A percentile compares a stretch with the other conserved stretches of the same genome.
Evolutionary conservation across 2,113 vertebrate genomes (phyloP).

Genomic region (Promerops cafer): DNA sequence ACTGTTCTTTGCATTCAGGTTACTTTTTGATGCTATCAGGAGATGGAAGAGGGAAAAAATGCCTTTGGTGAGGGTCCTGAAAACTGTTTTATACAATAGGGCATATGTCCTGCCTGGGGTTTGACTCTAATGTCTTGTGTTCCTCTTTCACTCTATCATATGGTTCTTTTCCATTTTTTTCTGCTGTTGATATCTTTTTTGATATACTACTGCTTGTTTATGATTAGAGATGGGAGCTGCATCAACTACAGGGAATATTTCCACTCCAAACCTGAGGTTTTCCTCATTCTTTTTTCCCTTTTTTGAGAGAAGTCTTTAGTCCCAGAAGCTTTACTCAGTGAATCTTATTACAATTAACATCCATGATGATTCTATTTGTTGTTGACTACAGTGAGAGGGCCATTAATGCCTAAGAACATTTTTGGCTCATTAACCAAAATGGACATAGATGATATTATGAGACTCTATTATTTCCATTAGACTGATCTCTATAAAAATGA

Average conservation of each 20-base stretch:
- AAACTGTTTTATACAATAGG: not conserved
- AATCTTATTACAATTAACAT: not conserved
- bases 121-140: not conserved
- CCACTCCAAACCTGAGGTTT: not conserved
- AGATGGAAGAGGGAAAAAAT: not conserved
- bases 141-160: not conserved
- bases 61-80: not conserved
- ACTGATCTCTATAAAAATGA: not conserved
- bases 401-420: not conserved
- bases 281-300: not conserved
- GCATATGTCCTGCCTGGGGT: fast-evolving
- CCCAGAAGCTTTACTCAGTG: not conserved
- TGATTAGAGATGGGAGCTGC: not conserved
- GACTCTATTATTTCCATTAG: not conserved
- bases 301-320: not conserved
- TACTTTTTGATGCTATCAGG: not conserved
- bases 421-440: not conserved
- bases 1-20: not conserved
- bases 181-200: not conserved
- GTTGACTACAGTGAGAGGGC: not conserved
- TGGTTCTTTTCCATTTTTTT: not conserved
- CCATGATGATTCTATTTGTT: not conserved
- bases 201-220: not conserved
- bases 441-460: not conserved
- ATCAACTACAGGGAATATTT: not conserved